A percentile compares a stretch with the other conserved stretches of the same genome.
Evolutionary conservation across 2,797 vertebrate species (phyloP).

Genomic region (Bradypodion pumilum): DNA sequence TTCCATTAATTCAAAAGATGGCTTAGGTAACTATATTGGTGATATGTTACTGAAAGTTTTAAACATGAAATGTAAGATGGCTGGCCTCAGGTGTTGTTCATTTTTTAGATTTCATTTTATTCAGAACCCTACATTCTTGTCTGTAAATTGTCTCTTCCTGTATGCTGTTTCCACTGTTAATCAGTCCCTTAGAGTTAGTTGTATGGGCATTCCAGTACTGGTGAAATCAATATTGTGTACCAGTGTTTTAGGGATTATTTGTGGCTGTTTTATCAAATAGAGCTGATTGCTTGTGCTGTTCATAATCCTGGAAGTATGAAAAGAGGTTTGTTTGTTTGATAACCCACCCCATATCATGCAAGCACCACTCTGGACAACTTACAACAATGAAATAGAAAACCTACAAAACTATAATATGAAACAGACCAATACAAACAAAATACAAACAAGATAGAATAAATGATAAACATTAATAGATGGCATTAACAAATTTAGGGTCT

Average conservation of each 20-base stretch:
- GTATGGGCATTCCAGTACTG: neutral
- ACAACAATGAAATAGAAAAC: no score
- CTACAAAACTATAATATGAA: no score
- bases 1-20: slow-evolving; percentile 72
- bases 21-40: slow-evolving; percentile 76
- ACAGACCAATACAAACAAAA: no score
- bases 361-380: no score
- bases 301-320: neutral
- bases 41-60: neutral
- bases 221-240: no score
- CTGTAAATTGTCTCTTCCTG: neutral
- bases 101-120: neutral
- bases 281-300: neutral
- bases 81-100: neutral
- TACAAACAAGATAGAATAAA: no score
- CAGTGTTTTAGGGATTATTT: no score
- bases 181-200: no score
- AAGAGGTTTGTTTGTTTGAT: no score
- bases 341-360: no score
- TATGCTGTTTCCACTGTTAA: neutral
- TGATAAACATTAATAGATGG: no score
- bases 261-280: neutral
- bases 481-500: no score
- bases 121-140: neutral
- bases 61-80: neutral